A percentile compares a stretch with the other conserved stretches of the same genome.
These are phyloP conservation scores for Rhagoletis zephyria DNA, from an alignment of 1,140 invertebrate species.

Conservation along the genomic window DNA sequence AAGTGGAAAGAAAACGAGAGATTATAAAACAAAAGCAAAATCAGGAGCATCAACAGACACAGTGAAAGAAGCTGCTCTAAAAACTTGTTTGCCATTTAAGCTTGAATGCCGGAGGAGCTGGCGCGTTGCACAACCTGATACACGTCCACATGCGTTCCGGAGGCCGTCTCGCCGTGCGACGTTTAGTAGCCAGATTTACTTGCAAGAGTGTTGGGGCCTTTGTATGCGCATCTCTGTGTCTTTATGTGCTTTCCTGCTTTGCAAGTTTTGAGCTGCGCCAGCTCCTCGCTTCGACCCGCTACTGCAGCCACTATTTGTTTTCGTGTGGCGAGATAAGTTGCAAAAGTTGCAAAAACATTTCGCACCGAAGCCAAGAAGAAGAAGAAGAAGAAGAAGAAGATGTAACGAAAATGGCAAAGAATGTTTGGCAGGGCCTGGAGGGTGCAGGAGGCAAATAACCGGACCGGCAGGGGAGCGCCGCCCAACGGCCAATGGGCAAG, in stretches of 20 bases:
- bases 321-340: conserved; percentile 26
- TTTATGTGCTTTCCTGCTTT: conserved; percentile 7
- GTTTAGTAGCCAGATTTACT: conserved; percentile 3
- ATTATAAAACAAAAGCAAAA: conserved; percentile 37
- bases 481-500: neutral
- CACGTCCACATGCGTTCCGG: neutral
- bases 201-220: neutral
- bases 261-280: neutral
- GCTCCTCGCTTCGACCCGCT: neutral
- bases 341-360: conserved; percentile 41
- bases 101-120: neutral
- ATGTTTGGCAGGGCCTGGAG: neutral
- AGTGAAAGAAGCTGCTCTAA: neutral
- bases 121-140: neutral
- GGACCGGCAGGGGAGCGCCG: neutral
- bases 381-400: neutral
- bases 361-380: conserved; percentile 6
- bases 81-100: conserved; percentile 43
- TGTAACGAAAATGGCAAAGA: neutral
- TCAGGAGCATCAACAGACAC: neutral
- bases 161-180: neutral
- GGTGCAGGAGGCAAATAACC: neutral
- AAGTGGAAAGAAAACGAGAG: neutral
- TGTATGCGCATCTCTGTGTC: neutral
- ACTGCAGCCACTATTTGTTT: neutral